Base-by-base conservation (phyloP, 1,140 invertebrate species). In the Littorina saxatilis region DNA sequence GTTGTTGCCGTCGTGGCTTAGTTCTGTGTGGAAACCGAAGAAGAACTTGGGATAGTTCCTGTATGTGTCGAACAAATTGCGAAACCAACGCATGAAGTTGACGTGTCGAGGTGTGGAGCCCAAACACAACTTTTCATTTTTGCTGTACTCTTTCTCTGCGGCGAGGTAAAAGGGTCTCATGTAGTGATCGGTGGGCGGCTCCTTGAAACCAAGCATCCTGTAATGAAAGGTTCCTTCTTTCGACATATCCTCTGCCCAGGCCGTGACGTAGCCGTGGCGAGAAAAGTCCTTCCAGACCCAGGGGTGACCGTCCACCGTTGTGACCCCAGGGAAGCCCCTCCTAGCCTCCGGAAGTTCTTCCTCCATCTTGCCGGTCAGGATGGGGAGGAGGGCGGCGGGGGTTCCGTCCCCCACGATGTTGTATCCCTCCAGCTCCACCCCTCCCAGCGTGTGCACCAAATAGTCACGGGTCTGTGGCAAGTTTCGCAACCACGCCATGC, bases 301-400 rank as follows among this genome's bases (percentile, higher is more conserved):
- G 0, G 96, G 96, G 92, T 97, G 96, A 0, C 96, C 94, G 5
- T 93, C 93, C 9, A 98, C 96, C 86, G 92, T 94, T 70, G 94
- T 94, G 0, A 95, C 95, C 55, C 94, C 94, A 15, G 93, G 94
- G 88, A 95, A 94, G 2, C 96, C 94, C 90, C 96, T 96, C 70
- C 97, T 94, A 11, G 88, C 85, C 84, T 89, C 88, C 27, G 88
- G 89, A 15, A 90, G 77, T 75, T 89, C 97, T 5, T n/a, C n/a
- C n/a, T n/a, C n/a, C n/a, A n/a, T n/a, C n/a, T n/a, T n/a, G n/a
- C n/a, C n/a, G n/a, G n/a, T 96, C 89, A 91, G 98, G 68, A 99
- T 96, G 0, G 98, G 98, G 55, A 98, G 96, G n/a, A 98, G 92
- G 0, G 97, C 97, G 86, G 98, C 97, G 0, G 97, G 97, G 0